Percentiles rank a stretch among this genome's conserved stretches.
These are phyloP conservation scores for Strigamia transsilvanica DNA, from an alignment of 2,888 invertebrate species.

Conservation along the genomic window DNA sequence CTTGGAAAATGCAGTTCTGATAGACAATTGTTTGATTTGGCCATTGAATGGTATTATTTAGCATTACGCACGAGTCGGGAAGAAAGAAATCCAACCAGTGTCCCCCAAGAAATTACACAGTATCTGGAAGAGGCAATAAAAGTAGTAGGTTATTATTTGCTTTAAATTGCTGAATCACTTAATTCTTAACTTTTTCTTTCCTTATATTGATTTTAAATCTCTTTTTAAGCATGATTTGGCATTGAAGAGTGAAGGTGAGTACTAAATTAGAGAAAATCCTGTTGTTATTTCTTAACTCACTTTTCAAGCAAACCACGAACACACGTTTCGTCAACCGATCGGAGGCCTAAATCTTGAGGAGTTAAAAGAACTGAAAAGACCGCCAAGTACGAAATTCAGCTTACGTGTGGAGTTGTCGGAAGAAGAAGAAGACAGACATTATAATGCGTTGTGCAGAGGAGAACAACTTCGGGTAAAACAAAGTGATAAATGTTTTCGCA, in stretches of 20 bases:
- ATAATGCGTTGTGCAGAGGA: conserved; percentile 55
- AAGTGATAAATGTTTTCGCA: too few relatives aligned
- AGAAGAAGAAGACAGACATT: conserved; percentile 52
- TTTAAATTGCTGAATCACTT: background rate
- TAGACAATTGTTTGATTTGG: conserved; percentile 61
- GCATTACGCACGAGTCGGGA: conserved; percentile 60
- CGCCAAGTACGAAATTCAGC: conserved; percentile 19
- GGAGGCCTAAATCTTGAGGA: conserved; percentile 8
- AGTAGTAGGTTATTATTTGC: conserved; percentile 3
- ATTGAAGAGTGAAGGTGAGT: background rate
- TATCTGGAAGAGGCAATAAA: conserved; percentile 11
- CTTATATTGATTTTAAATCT: too few relatives aligned
- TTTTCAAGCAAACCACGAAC: background rate
- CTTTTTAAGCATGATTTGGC: conserved; percentile 6
- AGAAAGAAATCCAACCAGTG: conserved; percentile 59
- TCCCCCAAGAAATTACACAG: background rate
- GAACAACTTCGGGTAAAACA: conserved; percentile 53
- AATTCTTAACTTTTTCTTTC: too few relatives aligned
- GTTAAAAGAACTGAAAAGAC: background rate
- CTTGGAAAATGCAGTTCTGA: conserved; percentile 63
- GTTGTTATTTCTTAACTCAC: too few relatives aligned
- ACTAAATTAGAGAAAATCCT: too few relatives aligned
- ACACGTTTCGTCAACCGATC: conserved; percentile 32
- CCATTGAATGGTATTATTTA: conserved; percentile 63
- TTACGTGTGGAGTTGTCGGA: background rate